phyloP scores from a whole-genome alignment of 2,113 vertebrate genomes.

The Corythaeola cristata region DNA sequence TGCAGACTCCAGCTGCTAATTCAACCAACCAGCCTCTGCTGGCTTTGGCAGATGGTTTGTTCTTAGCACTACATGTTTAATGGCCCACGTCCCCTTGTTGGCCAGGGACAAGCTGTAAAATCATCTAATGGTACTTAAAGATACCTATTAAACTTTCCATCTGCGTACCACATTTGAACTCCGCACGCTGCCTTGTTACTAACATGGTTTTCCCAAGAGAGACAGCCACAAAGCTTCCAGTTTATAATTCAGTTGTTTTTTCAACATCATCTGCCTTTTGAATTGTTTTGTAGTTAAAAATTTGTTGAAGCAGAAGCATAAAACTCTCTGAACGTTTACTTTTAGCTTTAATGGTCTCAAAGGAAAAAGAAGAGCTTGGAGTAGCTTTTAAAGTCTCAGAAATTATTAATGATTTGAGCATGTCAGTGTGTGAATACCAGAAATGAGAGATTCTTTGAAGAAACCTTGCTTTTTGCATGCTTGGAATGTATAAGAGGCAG shows the following conservation, averaged over 20 bases:
- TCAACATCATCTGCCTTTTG: not conserved
- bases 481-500: not conserved
- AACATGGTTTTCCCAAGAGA: not conserved
- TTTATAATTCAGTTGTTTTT: not conserved
- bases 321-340: not conserved
- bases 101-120: not conserved
- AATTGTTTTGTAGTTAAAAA: not conserved
- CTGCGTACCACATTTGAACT: not conserved
- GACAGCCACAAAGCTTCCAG: not conserved
- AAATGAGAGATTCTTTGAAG: not conserved
- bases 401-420: not conserved
- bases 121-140: constrained; percentile 14
- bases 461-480: not conserved
- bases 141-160: constrained; percentile 5
- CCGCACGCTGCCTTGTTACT: not conserved
- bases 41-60: constrained; percentile 40
- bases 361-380: not conserved
- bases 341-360: not conserved
- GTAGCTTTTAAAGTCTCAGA: not conserved
- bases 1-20: not conserved
- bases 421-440: not conserved
- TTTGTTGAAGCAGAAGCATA: not conserved
- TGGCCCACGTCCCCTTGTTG: not conserved
- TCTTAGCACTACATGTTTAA: not conserved
- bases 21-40: not conserved